Percentiles rank a stretch among this genome's conserved stretches.
Conservation (phyloP, 2,113 vertebrate genomes). For the Daubentonia madagascariensis region DNA sequence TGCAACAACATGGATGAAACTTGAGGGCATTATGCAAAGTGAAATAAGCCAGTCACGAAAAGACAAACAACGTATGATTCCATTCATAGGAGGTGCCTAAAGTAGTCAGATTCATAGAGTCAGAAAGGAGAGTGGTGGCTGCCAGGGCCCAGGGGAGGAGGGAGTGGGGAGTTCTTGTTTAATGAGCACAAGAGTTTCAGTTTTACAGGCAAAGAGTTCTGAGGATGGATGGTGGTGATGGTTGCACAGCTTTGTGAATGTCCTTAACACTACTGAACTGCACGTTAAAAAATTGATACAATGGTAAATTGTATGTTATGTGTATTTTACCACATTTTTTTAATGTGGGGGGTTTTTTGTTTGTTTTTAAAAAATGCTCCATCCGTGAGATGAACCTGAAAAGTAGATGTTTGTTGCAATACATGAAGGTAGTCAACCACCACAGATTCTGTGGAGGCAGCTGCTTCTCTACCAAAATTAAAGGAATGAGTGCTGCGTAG, state of each 20-base stretch:
- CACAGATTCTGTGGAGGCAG: not conserved
- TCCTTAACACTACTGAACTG: not conserved
- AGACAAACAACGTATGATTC: not conserved
- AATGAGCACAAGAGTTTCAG: not conserved
- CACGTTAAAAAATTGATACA: too few relatives aligned
- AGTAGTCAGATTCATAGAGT: not conserved
- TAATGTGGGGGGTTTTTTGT: not conserved
- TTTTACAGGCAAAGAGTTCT: not conserved
- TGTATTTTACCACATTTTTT: not conserved
- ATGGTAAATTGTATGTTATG: not conserved
- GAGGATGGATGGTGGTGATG: too few relatives aligned
- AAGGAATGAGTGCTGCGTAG: too few relatives aligned
- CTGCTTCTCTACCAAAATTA: too few relatives aligned
- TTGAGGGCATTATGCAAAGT: too few relatives aligned
- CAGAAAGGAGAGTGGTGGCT: not conserved
- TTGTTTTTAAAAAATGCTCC: not conserved
- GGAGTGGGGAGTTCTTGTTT: too few relatives aligned
- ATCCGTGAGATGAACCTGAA: not conserved
- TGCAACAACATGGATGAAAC: not conserved
- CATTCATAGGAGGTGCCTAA: rapidly evolving
- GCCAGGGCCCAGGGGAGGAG: not conserved
- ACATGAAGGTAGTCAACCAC: rapidly evolving
- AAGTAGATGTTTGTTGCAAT: not conserved
- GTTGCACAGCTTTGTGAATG: rapidly evolving
- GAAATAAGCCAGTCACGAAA: not conserved